Evolutionary conservation across 2,113 vertebrate species (phyloP).

Genomic region (Alectura lathami): DNA sequence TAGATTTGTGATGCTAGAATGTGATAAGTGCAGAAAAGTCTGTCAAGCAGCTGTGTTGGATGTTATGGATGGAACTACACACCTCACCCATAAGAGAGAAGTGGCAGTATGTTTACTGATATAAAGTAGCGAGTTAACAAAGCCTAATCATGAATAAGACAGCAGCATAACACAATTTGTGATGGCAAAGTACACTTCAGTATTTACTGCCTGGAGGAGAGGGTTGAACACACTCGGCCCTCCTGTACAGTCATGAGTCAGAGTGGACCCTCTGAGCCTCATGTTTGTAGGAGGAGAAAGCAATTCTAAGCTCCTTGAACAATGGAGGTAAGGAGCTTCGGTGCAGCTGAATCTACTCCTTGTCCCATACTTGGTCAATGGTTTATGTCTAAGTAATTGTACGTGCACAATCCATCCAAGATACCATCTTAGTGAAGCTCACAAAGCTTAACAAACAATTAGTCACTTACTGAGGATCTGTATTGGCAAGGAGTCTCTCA

Average conservation of each 20-base stretch:
- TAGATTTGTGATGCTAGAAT: background rate
- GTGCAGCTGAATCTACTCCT: background rate
- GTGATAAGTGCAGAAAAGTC: background rate
- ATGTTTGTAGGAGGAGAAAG: too few species aligned
- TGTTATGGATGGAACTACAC: background rate
- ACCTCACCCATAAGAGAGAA: background rate
- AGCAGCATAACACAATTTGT: background rate
- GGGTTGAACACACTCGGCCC: background rate
- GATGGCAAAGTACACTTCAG: background rate
- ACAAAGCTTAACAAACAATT: background rate
- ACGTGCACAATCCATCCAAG: background rate
- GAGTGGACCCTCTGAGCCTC: too few species aligned
- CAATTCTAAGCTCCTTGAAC: background rate
- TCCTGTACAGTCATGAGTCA: background rate
- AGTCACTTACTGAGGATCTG: background rate
- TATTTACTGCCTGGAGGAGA: background rate
- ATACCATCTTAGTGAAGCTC: background rate
- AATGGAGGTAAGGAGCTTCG: background rate
- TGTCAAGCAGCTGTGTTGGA: background rate
- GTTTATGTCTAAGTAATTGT: background rate
- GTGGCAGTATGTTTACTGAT: background rate
- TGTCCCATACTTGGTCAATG: background rate
- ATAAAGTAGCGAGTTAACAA: background rate
- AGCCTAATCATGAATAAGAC: background rate
- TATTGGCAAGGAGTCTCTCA: background rate